These are phyloP conservation scores for Vanacampus margaritifer DNA, from an alignment of 2,113 vertebrate species.

Conservation along the genomic window DNA sequence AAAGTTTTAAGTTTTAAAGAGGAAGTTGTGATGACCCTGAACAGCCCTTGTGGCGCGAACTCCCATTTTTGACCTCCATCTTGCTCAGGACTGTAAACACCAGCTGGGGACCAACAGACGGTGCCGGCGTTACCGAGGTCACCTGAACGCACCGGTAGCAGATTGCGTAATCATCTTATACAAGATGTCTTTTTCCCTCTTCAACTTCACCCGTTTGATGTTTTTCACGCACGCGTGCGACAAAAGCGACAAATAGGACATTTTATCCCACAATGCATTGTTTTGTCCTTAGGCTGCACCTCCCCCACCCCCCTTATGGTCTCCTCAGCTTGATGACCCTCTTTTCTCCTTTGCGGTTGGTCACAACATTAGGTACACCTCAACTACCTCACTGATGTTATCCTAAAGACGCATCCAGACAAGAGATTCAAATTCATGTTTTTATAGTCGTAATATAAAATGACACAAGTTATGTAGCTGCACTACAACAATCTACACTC, in stretches of 20 bases:
- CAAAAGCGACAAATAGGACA: not conserved
- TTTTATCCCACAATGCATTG: no score
- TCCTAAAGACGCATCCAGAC: no score
- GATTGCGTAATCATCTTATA: conserved; percentile 59
- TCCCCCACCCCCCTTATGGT: not conserved
- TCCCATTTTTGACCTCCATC: not conserved
- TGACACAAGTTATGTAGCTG: not conserved
- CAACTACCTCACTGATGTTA: no score
- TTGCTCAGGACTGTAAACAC: not conserved
- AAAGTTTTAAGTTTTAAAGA: no score
- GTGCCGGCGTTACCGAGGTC: conserved; percentile 9
- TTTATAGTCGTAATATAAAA: not conserved
- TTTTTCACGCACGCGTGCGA: no score
- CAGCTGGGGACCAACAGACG: not conserved
- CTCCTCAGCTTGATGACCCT: not conserved
- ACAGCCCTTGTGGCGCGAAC: no score
- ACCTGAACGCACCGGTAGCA: conserved; percentile 45
- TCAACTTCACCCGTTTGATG: conserved; percentile 34
- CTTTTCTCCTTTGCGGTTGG: not conserved
- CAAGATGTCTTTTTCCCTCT: conserved; percentile 37
- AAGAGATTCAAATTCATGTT: no score
- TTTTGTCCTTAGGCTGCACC: not conserved
- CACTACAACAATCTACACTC: conserved; percentile 2
- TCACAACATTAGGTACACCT: not conserved
- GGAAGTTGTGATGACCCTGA: no score